Evolutionary conservation across 2,797 vertebrate genomes (phyloP), one percentile per base, ranked within the genome.

Genomic region (Hafferia zeledoni): DNA sequence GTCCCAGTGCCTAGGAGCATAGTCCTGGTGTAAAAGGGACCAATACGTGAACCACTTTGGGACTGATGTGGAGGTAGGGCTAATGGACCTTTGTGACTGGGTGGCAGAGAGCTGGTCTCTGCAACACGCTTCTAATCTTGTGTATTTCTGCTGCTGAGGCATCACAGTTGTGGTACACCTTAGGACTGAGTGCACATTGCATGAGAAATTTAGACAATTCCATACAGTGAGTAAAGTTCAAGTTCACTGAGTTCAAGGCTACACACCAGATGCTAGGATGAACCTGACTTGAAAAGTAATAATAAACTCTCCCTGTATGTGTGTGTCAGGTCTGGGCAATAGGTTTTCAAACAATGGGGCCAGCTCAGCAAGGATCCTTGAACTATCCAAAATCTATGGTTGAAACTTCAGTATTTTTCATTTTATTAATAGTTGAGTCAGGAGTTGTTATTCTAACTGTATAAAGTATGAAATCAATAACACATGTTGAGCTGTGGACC

Each of bases 51-150:
- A 35, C 6, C 9, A 69, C 0, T 13, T 2, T 67, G 49, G 13
- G 53, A 12, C 8, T 53, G 17, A 15, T 53, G 11, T 0, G 2
- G 5, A 46, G 5, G 14, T 7, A 53, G 17, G 13, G 15, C 3
- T 46, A n/a, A 44, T 11, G n/a, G 31, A 44, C 7, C 3, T 6
- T 22, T 1, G 17, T 35, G 33, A 20, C 22, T 71, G n/a, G 5
- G 19, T 4, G 5, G 15, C 5, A 8, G 33, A 52, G 31, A 22
- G 8, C 7, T 71, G 28, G 12, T 80, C 23, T 27, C 39, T 57
- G 15, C 33, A 52, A 47, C 0, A 2, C 2, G 1, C 3, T 46
- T 27, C 11, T 6, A 16, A 28, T 57, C n/a, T 57, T n/a, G 2
- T 33, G 17, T 50, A 13, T 49, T 80, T 65, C n/a, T 70, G 0